These are phyloP conservation scores for Paedocypris micromegethes DNA, from an alignment of 2,797 vertebrate species.

Conservation along the genomic window DNA sequence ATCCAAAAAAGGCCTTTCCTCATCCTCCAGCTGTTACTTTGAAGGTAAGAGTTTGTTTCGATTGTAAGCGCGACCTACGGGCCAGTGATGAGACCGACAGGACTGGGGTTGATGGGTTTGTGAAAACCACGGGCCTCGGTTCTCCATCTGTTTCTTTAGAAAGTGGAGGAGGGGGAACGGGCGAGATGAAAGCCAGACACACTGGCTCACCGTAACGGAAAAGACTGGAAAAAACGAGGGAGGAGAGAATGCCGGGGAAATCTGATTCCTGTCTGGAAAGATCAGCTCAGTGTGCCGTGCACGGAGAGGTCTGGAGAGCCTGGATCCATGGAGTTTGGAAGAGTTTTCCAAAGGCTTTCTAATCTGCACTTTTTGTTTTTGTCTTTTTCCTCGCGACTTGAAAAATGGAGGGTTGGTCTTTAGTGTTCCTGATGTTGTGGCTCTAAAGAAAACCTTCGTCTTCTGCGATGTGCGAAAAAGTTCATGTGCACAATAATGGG, in stretches of 20 bases:
- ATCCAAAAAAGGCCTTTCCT: conserved; percentile 95
- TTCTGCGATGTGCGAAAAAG: too few relatives aligned
- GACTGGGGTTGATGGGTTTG: conserved; percentile 26
- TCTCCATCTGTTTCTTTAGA: conserved; percentile 57
- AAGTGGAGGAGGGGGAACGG: conserved; percentile 64
- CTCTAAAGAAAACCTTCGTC: too few relatives aligned
- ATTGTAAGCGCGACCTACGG: too few relatives aligned
- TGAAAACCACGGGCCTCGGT: conserved; percentile 42
- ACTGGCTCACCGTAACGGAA: conserved; percentile 67
- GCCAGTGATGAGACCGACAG: background rate
- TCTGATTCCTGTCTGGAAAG: conserved; percentile 65
- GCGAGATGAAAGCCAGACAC: conserved; percentile 69
- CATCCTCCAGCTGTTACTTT: conserved; percentile 96
- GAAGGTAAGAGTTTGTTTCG: conserved; percentile 79
- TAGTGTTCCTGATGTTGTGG: too few relatives aligned
- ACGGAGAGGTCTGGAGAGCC: background rate
- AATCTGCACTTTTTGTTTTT: too few relatives aligned
- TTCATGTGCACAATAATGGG: too few relatives aligned
- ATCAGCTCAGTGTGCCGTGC: conserved; percentile 16
- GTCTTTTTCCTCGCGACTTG: too few relatives aligned
- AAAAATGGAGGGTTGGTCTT: too few relatives aligned
- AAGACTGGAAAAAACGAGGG: conserved; percentile 64
- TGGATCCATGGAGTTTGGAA: background rate
- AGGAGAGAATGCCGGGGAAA: conserved; percentile 70
- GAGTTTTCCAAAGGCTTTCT: too few relatives aligned